Percentiles rank a stretch among this genome's conserved stretches.
Evolutionary conservation across 2,888 invertebrate genomes (phyloP).

Genomic region (Xylota sylvarum): DNA sequence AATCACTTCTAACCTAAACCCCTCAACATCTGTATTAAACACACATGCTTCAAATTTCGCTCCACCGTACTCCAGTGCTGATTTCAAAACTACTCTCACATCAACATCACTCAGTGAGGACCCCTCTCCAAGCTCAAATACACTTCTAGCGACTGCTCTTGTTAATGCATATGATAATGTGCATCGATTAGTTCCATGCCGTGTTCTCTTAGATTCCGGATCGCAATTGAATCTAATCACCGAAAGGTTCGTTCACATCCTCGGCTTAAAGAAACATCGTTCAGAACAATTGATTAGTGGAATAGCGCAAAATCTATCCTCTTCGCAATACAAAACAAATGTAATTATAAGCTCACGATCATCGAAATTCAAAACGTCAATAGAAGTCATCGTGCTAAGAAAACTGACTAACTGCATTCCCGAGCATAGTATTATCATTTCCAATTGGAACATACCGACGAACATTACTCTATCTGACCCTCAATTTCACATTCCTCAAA

Average conservation of each 20-base stretch:
- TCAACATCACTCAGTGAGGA: not conserved
- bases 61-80: not conserved
- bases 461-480: slow-evolving; percentile 60
- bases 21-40: not conserved
- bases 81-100: not conserved
- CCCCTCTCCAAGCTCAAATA: not conserved
- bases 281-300: slow-evolving; percentile 46
- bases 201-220: slow-evolving; percentile 55
- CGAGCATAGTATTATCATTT: slow-evolving; percentile 32
- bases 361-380: not conserved
- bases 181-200: slow-evolving; percentile 35
- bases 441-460: slow-evolving; percentile 46
- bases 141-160: slow-evolving; percentile 24
- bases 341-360: slow-evolving; percentile 43
- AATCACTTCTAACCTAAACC: not conserved
- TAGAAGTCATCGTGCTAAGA: slow-evolving; percentile 1
- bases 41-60: not conserved
- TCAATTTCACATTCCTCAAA: slow-evolving; percentile 43
- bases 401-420: slow-evolving; percentile 33
- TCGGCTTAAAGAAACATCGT: slow-evolving; percentile 40
- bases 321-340: slow-evolving; percentile 46
- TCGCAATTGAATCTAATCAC: slow-evolving; percentile 63
- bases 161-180: not conserved
- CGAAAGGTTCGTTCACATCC: slow-evolving; percentile 34
- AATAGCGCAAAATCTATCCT: slow-evolving; percentile 17